phyloP scores from a whole-genome alignment of 2,888 invertebrate genomes.

The Polymixis flavicincta region DNA sequence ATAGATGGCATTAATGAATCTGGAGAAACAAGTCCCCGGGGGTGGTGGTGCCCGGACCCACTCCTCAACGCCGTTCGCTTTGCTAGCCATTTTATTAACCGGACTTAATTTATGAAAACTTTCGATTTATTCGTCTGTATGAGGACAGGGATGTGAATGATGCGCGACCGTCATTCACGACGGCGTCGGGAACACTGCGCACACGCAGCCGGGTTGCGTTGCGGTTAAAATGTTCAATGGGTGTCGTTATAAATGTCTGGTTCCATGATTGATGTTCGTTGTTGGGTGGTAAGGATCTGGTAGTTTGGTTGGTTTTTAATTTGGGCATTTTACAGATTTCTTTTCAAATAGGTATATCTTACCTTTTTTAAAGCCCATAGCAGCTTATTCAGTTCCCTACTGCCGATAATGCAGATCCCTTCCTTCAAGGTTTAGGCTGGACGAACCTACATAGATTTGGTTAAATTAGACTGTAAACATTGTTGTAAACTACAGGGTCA shows the following conservation, averaged over 20 bases:
- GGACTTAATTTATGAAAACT: constrained; percentile 1
- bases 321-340: background rate
- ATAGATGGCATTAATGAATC: constrained; percentile 78
- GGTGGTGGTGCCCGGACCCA: constrained; percentile 84
- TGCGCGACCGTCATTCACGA: constrained; percentile 68
- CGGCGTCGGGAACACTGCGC: constrained; percentile 72
- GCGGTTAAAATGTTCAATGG: constrained; percentile 44
- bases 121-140: constrained; percentile 21
- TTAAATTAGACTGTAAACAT: background rate
- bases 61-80: constrained; percentile 83
- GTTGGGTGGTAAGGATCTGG: constrained; percentile 1
- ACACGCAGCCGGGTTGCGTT: constrained; percentile 69
- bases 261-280: constrained; percentile 46
- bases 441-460: background rate
- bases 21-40: constrained; percentile 73
- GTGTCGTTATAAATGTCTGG: constrained; percentile 34
- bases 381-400: background rate
- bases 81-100: constrained; percentile 74
- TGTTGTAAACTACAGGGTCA: background rate
- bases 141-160: constrained; percentile 14
- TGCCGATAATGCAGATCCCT: background rate
- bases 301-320: background rate
- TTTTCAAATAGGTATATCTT: background rate
- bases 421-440: background rate
- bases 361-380: background rate